phyloP scores from a whole-genome alignment of 2,797 vertebrate genomes.

The Aotus griseimembra region DNA sequence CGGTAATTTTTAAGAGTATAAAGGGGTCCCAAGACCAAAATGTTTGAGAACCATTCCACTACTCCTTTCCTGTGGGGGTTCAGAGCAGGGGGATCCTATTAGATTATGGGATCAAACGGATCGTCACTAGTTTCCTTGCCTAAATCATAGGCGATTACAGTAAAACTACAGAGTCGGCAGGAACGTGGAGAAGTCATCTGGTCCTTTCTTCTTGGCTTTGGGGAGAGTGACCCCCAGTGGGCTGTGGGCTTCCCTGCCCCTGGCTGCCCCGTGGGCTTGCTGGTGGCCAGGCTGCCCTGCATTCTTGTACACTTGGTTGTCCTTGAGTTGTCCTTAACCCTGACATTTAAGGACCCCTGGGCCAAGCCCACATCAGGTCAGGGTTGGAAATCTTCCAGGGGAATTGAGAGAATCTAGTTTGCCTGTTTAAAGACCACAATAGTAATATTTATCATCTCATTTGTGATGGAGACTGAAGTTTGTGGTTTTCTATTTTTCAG shows the following conservation, averaged over 20 bases:
- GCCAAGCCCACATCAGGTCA: neutral
- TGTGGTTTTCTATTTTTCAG: constrained; percentile 5
- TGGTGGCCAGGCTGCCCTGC: neutral
- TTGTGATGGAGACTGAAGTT: neutral
- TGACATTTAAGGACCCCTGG: neutral
- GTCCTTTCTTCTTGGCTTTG: neutral
- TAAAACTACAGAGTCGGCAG: neutral
- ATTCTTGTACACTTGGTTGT: too few species aligned
- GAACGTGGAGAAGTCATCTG: neutral
- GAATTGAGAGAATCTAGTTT: neutral
- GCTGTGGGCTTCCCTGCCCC: neutral
- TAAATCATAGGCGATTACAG: neutral
- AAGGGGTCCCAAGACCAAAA: neutral
- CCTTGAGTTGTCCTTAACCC: too few species aligned
- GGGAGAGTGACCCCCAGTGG: neutral
- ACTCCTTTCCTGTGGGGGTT: neutral
- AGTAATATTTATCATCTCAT: neutral
- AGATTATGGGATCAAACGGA: neutral
- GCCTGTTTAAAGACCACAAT: neutral
- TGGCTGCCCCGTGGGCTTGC: neutral
- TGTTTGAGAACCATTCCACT: neutral
- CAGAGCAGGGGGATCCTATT: neutral
- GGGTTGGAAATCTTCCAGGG: neutral
- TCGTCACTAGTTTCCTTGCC: neutral
- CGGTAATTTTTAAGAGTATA: neutral